Evolutionary conservation across 1,140 invertebrate genomes (phyloP), one percentile per base, ranked within the genome.

Genomic region (Zaprionus camerounensis): DNA sequence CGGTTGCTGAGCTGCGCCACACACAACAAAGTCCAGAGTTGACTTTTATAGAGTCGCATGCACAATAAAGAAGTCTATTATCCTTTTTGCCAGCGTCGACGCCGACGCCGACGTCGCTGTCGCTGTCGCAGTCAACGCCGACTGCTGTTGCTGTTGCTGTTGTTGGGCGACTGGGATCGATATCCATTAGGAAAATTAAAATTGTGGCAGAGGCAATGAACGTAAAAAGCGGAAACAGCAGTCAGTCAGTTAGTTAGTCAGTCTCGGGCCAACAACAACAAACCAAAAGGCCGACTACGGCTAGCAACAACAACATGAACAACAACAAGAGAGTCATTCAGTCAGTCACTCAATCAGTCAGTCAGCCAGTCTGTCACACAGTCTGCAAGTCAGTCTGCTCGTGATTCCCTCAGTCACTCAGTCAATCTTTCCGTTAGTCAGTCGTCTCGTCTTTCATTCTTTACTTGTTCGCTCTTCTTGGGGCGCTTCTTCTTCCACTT

Each of bases 151-250:
- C 34, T 82, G 70, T 72, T 82, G 81, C 55, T 86, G 77, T 51
- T 76, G 79, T 53, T 80, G 78, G 24, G 74, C 57, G 63, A 67
- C 65, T 78, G 80, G 91, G 87, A 92, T 92, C 91, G 91, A 92
- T 92, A 92, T 92, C 91, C 91, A 92, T 92, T 92, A 92, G 91
- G 91, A 92, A 92, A 92, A 92, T 92, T 92, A 92, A 92, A 92
- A 92, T 91, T 92, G 91, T 81, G 91, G 91, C 91, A 92, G 91
- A 92, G 91, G 91, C 91, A 92, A 92, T 92, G 91, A 92, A 92
- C 91, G 91, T 87, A 88, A 91, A 90, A 92, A 91, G 83, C 86
- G 85, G 83, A 88, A 92, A 76, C 91, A 78, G 85, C 71, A 71
- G 70, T 67, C 77, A 82, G 73, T 86, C 83, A 86, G 49, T 41